Base-by-base conservation (phyloP, 1,140 invertebrate genomes). In the Drosophila nasuta region DNA sequence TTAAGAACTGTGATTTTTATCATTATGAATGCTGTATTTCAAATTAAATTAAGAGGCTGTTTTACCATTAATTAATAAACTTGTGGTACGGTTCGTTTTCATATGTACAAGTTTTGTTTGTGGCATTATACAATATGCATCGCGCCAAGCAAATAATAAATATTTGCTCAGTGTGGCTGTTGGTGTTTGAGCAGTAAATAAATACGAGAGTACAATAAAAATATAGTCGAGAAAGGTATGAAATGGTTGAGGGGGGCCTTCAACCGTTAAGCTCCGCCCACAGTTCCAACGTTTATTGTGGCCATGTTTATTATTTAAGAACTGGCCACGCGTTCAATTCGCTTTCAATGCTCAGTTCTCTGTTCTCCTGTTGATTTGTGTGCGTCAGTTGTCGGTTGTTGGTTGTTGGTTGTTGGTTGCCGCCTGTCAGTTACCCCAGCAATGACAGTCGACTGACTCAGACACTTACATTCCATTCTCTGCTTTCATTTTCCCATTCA, bases 131-230 rank as follows among this genome's bases (percentile, higher is more conserved):
- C 28, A 13, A 13, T 10, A 54, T 54, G 51, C 51, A 54, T 5
- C 65, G 62, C 65, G 51, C 57, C 51, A 46, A 56, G 43, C 81
- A 75, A 82, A 69, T 83, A 65, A 75, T 76, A 76, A 82, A 82
- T 76, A 79, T 82, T 82, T 79, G 64, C 30, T 20, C 54, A 45
- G 58, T 56, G 69, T 82, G 68, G 75, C 67, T 76, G 72, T 79
- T 60, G 72, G 76, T 82, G 80, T 79, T 64, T 79, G 76, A 66
- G 64, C 58, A 77, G 79, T 79, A 79, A 83, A 72, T 71, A 79
- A 75, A 82, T 83, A 79, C 28, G 75, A 75, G 75, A 75, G 83
- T 83, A 79, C 35, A 79, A 82, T 83, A 83, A 79, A 72, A 82
- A 45, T 43, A 15, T 28, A 3, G 8, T 28, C 11, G 75, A 51